Conservation (phyloP, 2,888 invertebrate genomes). For the Artemia sinica region DNA sequence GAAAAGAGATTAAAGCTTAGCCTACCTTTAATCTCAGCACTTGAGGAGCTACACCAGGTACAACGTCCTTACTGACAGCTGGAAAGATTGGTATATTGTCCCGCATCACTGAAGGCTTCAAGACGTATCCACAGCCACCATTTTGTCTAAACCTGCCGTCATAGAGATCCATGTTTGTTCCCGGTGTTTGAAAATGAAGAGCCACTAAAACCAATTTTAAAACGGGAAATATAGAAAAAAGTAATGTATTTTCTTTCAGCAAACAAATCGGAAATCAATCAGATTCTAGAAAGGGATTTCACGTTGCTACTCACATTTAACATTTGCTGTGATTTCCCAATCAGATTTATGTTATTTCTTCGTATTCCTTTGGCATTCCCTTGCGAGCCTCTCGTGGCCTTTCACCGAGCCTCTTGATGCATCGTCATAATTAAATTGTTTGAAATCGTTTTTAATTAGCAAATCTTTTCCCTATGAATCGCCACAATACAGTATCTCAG, state of each 20-base stretch:
- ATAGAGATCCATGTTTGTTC: constrained; percentile 43
- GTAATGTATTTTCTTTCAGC: background rate
- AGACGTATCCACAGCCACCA: constrained; percentile 42
- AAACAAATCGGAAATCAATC: constrained; percentile 15
- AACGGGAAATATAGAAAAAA: too few species aligned
- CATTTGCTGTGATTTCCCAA: too few species aligned
- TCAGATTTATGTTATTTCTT: too few species aligned
- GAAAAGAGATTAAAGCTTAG: background rate
- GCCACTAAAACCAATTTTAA: constrained; percentile 31
- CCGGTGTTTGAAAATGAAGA: constrained; percentile 42
- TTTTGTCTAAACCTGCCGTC: constrained; percentile 42
- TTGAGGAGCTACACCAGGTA: constrained; percentile 35
- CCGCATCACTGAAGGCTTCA: constrained; percentile 41
- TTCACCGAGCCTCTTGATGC: background rate
- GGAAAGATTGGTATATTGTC: constrained; percentile 34
- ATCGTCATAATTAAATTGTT: background rate
- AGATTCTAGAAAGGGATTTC: background rate
- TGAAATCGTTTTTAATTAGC: too few species aligned
- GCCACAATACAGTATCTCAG: too few species aligned
- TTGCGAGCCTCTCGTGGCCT: too few species aligned
- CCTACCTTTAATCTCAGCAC: constrained; percentile 34
- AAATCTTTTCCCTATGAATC: too few species aligned
- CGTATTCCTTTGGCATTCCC: too few species aligned
- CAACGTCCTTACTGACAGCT: constrained; percentile 33
- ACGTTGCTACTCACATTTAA: too few species aligned